Evolutionary conservation across 1,140 invertebrate species (phyloP).

Genomic region (Penaeus japonicus): DNA sequence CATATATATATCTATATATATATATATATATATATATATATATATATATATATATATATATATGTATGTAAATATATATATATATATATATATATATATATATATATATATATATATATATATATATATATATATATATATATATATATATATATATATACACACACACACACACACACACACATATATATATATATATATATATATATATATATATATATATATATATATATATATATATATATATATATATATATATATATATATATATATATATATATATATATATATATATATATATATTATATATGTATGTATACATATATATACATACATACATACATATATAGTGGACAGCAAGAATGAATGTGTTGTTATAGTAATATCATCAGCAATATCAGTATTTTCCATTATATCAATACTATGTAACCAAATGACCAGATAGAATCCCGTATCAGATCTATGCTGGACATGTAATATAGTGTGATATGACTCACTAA

Average conservation of each 20-base stretch:
- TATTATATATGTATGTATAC: background rate
- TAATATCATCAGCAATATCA: no score
- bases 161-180: background rate
- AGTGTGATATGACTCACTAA: no score
- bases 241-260: constrained; percentile 8
- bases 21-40: no score
- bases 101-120: constrained; percentile 9
- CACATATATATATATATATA: background rate
- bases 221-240: background rate
- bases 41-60: constrained; percentile 13
- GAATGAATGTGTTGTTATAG: no score
- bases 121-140: constrained; percentile 7
- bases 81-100: constrained; percentile 13
- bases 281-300: background rate
- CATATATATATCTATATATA: no score
- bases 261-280: background rate
- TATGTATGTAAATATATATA: background rate
- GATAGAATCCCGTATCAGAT: no score
- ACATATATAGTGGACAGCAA: no score
- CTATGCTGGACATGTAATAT: no score
- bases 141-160: constrained; percentile 9
- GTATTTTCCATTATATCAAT: no score
- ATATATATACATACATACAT: background rate
- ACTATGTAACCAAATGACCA: no score
- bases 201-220: background rate